These are phyloP conservation scores for Uloborus plumipes DNA, from an alignment of 2,888 invertebrate species.

Conservation along the genomic window DNA sequence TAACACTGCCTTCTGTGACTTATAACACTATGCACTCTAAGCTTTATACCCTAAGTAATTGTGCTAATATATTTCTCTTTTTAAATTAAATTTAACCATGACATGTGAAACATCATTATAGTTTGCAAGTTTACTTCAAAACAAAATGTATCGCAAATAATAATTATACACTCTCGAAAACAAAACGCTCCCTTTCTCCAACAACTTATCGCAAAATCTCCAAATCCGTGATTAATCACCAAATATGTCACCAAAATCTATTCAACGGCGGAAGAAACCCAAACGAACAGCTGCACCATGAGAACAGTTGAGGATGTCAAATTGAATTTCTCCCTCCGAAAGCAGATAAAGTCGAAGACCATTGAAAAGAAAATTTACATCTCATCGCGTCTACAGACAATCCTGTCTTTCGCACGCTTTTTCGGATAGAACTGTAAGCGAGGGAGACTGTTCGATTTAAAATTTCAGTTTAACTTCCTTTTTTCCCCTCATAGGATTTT, in stretches of 20 bases:
- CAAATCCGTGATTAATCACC: slow-evolving; percentile 42
- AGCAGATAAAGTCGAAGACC: slow-evolving; percentile 37
- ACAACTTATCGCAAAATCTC: not conserved
- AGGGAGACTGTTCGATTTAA: slow-evolving; percentile 53
- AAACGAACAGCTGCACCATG: slow-evolving; percentile 26
- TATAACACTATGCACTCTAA: no score
- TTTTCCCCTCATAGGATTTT: slow-evolving; percentile 34
- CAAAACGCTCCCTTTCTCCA: no score
- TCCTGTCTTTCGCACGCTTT: slow-evolving; percentile 49
- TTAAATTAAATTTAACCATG: no score
- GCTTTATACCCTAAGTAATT: no score
- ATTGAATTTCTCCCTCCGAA: slow-evolving; percentile 54
- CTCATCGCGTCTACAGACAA: slow-evolving; percentile 55
- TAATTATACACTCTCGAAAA: no score
- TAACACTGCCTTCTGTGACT: no score
- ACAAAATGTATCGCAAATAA: no score
- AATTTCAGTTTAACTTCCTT: slow-evolving; percentile 54
- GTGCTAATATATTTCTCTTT: no score
- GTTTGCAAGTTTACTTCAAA: no score
- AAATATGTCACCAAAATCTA: slow-evolving; percentile 1
- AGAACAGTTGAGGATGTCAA: slow-evolving; percentile 38
- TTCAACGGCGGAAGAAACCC: not conserved
- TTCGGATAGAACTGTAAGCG: slow-evolving; percentile 30
- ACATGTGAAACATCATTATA: no score
- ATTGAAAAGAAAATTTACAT: slow-evolving; percentile 62